These are phyloP conservation scores for Tinamus major DNA, from an alignment of 2,797 vertebrate species.

Conservation along the genomic window DNA sequence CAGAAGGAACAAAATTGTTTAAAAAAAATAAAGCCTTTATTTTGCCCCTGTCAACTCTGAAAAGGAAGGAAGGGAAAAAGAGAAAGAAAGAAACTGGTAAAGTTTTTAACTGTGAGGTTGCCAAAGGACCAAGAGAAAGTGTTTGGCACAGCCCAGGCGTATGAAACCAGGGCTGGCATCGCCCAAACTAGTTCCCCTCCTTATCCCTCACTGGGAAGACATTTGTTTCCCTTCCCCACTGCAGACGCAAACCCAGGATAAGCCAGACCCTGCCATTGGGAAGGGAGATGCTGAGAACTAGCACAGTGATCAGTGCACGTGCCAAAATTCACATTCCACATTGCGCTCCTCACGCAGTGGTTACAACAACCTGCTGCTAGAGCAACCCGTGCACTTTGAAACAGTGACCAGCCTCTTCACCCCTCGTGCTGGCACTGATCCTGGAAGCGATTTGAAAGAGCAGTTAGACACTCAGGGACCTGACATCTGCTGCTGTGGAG, in stretches of 20 bases:
- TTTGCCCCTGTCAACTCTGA: slow-evolving; percentile 86
- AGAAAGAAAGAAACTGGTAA: slow-evolving; percentile 82
- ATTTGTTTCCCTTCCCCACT: background rate
- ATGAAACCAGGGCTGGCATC: background rate
- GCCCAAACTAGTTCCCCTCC: background rate
- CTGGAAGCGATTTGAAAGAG: background rate
- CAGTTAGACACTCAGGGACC: background rate
- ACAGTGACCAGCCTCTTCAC: background rate
- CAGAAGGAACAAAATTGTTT: slow-evolving; percentile 87
- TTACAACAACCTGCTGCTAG: background rate
- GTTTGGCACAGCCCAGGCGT: background rate
- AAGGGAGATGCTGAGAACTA: background rate
- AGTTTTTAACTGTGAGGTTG: slow-evolving; percentile 84
- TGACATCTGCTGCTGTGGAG: background rate
- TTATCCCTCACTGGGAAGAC: background rate
- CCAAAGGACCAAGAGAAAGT: slow-evolving; percentile 54
- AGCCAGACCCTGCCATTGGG: background rate
- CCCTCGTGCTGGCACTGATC: background rate
- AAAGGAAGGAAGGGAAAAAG: slow-evolving; percentile 80
- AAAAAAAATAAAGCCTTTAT: slow-evolving; percentile 85
- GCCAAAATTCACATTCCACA: background rate
- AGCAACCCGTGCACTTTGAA: background rate
- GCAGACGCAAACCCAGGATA: slow-evolving; percentile 2
- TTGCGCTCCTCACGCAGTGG: background rate
- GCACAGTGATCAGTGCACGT: background rate